Evolutionary conservation across 2,113 vertebrate genomes (phyloP), one percentile per base, ranked within the genome.

Genomic region (Hyperopisus bebe): DNA sequence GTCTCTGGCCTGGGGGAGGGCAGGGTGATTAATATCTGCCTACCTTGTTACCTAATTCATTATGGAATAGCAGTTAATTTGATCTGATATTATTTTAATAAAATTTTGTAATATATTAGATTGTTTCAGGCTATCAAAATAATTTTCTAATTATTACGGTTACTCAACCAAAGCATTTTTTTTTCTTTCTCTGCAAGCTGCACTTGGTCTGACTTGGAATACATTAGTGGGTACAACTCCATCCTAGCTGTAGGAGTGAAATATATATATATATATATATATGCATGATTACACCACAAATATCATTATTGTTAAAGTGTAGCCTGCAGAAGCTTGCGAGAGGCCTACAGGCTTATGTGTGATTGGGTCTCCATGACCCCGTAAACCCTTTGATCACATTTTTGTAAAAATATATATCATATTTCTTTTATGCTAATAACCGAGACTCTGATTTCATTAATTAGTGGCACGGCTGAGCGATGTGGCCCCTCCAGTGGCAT

Each of bases 1-100:
- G 95, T 96, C 96, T 96, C 94, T 90, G 94, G 94, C 98, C 97
- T 97, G 94, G 95, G 96, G 97, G 95, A 97, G 95, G 96, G 96
- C 97, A 96, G 95, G 96, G 96, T 96, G 97, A 99, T 99, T 98
- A 98, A 99, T 99, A 99, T 99, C 98, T 98, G 97, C 98, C 98
- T 98, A 98, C 97, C 97, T 98, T 99, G 97, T 98, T 98, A 98
- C 98, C 98, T 99, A 99, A 99, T 99, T 99, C 98, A 99, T 99
- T 99, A 99, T 99, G 98, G 98, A 99, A 98, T 99, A 98, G 98
- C 97, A 98, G 97, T 99, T 99, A 99, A 99, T 99, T 99, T 99
- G 98, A 99, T 99, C 98, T 98, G 98, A 99, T 99, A 98, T 99
- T 98, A 98, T 99, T 99, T 98, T 98, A 99, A 98, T 99, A 99